These are phyloP conservation scores for Maniola hyperantus DNA, from an alignment of 2,888 invertebrate genomes.

Conservation along the genomic window DNA sequence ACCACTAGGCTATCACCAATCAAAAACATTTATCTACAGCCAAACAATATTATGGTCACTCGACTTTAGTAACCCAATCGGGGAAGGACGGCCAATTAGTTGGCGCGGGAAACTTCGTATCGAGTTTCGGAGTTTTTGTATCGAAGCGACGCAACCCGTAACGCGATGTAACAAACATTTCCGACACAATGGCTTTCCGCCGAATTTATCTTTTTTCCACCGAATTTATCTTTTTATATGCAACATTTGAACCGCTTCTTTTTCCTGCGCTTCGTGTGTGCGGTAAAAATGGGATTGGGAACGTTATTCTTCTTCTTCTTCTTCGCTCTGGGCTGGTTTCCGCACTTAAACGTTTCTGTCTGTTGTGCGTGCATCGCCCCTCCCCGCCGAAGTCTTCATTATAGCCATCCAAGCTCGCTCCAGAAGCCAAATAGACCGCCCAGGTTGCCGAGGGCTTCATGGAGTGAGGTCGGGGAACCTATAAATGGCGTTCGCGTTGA, in stretches of 20 bases:
- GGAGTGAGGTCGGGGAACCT: too few relatives aligned
- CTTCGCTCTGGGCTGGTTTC: too few relatives aligned
- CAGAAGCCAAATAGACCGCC: too few relatives aligned
- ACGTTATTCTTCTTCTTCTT: not conserved
- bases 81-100: slow-evolving; percentile 67
- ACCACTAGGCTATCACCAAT: too few relatives aligned
- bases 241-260: slow-evolving; percentile 35
- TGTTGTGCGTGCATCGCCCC: too few relatives aligned
- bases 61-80: slow-evolving; percentile 63
- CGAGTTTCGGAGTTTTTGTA: slow-evolving; percentile 66
- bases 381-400: too few relatives aligned
- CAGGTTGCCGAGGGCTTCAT: too few relatives aligned
- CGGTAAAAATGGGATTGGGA: not conserved
- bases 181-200: slow-evolving; percentile 43
- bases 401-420: too few relatives aligned
- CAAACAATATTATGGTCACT: slow-evolving; percentile 46
- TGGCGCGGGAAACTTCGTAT: slow-evolving; percentile 62
- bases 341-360: too few relatives aligned
- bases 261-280: slow-evolving; percentile 23
- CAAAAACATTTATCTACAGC: not conserved
- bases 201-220: slow-evolving; percentile 36
- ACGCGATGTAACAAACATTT: slow-evolving; percentile 37
- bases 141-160: slow-evolving; percentile 38
- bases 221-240: slow-evolving; percentile 35
- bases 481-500: too few relatives aligned